Base-by-base conservation (phyloP, 2,888 invertebrate genomes). In the Chrysolina oricalcia region DNA sequence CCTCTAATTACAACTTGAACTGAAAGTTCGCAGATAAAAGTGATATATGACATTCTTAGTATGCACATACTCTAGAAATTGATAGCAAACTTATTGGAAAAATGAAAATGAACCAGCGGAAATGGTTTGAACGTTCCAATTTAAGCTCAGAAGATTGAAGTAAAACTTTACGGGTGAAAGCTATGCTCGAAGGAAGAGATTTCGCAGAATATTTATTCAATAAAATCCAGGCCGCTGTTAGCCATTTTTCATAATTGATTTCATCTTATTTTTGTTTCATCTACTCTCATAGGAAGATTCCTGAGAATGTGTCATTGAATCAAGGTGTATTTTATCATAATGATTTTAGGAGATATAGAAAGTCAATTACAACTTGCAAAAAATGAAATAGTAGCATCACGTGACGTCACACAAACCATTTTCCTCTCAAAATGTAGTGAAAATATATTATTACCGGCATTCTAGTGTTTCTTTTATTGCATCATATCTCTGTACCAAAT, bases 1-100 rank as follows among this genome's bases (percentile, higher is more conserved):
- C 41, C 63, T 69, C 62, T 73, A 70, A 73, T 70, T 65, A 65
- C 65, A 23, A 56, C 63, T 70, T 35, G 35, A 65, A 65, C 64
- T 70, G 40, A 73, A 73, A 65, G 69, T 63, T 46, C 19, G 17
- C 13, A 27, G 69, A 62, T 64, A 70, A 56, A 73, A 73, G 41
- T 73, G 73, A 73, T 73, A 53, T 73, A 73, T 73, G 21, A 53
- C 53, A 53, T 21, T 21, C 53, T 21, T 21, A 53, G 53, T 13
- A 53, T 53, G 53, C 53, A 53, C 53, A 53, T 53, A 53, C 53
- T 21, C 19, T 5, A 21, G 21, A 21, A 53, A 21, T 53, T 19
- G 13, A 53, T 53, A 17, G 8, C 21, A 9, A 53, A 21, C 53
- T 53, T 53, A 53, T 53, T 21, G 53, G 19, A 9, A 23, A 21